These are phyloP conservation scores for Daphoenositta chrysoptera DNA, from an alignment of 2,113 vertebrate species.

Conservation along the genomic window DNA sequence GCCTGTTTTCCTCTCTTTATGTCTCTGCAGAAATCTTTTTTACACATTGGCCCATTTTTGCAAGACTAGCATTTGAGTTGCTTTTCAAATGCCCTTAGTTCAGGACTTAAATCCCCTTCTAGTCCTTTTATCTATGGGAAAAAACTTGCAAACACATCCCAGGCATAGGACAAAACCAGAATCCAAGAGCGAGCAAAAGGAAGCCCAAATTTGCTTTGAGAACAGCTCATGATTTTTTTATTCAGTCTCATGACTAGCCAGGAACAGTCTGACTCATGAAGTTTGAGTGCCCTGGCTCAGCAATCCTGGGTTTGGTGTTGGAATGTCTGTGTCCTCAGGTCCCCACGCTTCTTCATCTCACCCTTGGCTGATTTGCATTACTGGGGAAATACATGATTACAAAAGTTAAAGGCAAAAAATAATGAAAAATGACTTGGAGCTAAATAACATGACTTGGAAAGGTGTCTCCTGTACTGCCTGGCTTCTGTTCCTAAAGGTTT, in stretches of 20 bases:
- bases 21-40: background rate
- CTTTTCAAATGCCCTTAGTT: background rate
- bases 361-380: background rate
- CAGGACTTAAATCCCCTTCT: background rate
- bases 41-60: background rate
- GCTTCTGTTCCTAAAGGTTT: background rate
- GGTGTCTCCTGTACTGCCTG: background rate
- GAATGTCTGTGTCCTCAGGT: background rate
- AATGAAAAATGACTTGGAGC: background rate
- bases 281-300: conserved; percentile 31
- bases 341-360: background rate
- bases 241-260: conserved; percentile 27
- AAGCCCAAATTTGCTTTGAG: conserved; percentile 10
- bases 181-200: background rate
- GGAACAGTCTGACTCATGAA: conserved; percentile 32
- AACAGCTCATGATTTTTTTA: conserved; percentile 37
- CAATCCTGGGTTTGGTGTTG: background rate
- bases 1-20: background rate
- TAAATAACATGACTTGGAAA: background rate
- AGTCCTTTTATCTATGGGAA: background rate
- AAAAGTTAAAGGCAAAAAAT: background rate
- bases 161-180: background rate
- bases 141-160: background rate
- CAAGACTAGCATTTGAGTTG: background rate
- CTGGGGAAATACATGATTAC: background rate